Conservation (phyloP, 2,113 vertebrate species). For the Trematomus loennbergii region DNA sequence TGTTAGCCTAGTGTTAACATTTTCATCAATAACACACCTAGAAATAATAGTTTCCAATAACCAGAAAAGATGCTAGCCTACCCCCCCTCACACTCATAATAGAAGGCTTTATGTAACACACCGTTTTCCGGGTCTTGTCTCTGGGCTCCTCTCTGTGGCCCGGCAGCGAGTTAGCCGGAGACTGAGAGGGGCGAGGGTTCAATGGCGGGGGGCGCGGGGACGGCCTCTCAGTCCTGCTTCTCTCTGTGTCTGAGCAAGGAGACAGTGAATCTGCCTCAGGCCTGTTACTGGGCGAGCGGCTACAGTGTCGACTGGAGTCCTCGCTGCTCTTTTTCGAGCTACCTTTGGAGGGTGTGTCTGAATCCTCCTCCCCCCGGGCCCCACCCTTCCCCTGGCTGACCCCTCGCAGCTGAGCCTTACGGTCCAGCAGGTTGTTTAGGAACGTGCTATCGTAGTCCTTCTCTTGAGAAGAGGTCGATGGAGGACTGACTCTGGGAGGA, state of each 20-base stretch:
- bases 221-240: constrained; percentile 80
- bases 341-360: constrained; percentile 88
- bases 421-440: constrained; percentile 88
- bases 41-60: not conserved
- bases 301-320: constrained; percentile 67
- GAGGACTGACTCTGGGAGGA: constrained; percentile 72
- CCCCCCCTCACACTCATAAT: not conserved
- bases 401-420: constrained; percentile 84
- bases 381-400: constrained; percentile 59
- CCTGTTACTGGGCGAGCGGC: constrained; percentile 72
- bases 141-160: constrained; percentile 90
- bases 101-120: constrained; percentile 77
- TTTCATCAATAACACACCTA: not conserved
- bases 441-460: constrained; percentile 89
- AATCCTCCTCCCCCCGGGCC: constrained; percentile 75
- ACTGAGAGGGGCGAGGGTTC: constrained; percentile 83
- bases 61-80: not conserved
- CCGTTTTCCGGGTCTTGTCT: constrained; percentile 88
- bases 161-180: constrained; percentile 78
- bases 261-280: constrained; percentile 82
- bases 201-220: constrained; percentile 72
- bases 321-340: constrained; percentile 85
- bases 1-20: constrained; percentile 9
- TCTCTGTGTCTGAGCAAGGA: constrained; percentile 85
- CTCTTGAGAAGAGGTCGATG: constrained; percentile 78